A percentile compares a stretch with the other conserved stretches of the same genome.
Conservation (phyloP, 2,888 invertebrate genomes). For the Hypolimnas misippus region DNA sequence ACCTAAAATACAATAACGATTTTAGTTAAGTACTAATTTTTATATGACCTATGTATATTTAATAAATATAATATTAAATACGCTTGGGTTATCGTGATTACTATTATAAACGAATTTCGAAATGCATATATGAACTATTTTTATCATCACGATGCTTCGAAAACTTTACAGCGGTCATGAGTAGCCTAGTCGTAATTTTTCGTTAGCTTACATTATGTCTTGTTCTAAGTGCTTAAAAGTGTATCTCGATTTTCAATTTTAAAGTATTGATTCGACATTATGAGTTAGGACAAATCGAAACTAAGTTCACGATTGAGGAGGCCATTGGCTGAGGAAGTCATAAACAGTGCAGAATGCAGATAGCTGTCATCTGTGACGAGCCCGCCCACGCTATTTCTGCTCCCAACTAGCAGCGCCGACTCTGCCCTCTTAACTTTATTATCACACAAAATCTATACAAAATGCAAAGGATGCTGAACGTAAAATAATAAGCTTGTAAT, state of each 20-base stretch:
- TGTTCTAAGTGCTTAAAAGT: too few species aligned
- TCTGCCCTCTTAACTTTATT: conserved; percentile 42
- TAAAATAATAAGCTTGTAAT: not conserved
- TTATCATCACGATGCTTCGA: too few species aligned
- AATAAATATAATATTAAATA: too few species aligned
- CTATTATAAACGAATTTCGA: too few species aligned
- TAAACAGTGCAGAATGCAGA: conserved; percentile 73
- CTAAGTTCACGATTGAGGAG: conserved; percentile 46
- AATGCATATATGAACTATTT: too few species aligned
- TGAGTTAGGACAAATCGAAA: conserved; percentile 21
- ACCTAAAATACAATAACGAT: not conserved
- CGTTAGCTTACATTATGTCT: too few species aligned
- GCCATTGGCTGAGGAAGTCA: conserved; percentile 83
- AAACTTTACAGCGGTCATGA: too few species aligned
- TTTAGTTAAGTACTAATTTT: not conserved
- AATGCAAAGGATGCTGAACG: conserved; percentile 6
- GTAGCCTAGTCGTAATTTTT: too few species aligned
- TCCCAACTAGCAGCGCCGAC: conserved; percentile 59
- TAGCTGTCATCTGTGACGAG: conserved; percentile 78
- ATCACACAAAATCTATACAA: conserved; percentile 23
- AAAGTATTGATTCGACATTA: too few species aligned
- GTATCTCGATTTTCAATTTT: too few species aligned
- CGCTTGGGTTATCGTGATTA: too few species aligned
- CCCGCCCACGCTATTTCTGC: conserved; percentile 83
- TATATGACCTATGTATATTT: too few species aligned